Evolutionary conservation across 2,888 invertebrate species (phyloP), one percentile per base, ranked within the genome.

Genomic region (Baronia brevicornis): DNA sequence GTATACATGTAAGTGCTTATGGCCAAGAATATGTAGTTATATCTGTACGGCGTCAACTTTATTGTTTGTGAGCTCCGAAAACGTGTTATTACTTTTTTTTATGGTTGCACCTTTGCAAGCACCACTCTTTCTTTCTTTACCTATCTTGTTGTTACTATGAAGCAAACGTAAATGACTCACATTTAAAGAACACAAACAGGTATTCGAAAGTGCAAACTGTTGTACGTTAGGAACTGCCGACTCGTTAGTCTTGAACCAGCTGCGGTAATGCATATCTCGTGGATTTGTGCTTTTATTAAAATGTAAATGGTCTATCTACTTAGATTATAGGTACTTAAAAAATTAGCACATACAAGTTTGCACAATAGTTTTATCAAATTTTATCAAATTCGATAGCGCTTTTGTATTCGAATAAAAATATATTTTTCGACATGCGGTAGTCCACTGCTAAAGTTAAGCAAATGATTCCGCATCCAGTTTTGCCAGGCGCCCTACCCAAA

Each of bases 141-240:
- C 32, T 8, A 38, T 21, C 13, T 22, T 33, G 22, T 28, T 36
- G 26, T 33, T 33, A 25, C 26, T 33, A 36, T 24, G 30, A 31
- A 38, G 33, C 33, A 30, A 38, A 32, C 36, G 36, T 28, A 36
- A 33, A 28, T 35, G 28, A 31, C 24, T 22, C 32, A 34, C 33
- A 30, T 40, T 38, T 30, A 35, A 36, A 37, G 41, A 40, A 43
- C 39, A 38, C 32, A 36, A 25, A 32, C 36, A 34, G 41, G 41
- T 39, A 39, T 44, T 38, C 19, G 34, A 25, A 35, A 34, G 34
- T 34, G 31, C 30, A 31, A 33, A 31, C 33, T 38, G 31, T 29
- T 38, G 34, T 29, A 35, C 28, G 30, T 26, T 28, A 31, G 28
- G 27, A 28, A 31, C 34, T 13, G 35, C 34, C 25, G 34, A 32